Conservation (phyloP, 1,140 invertebrate species). For the Phthorimaea operculella region DNA sequence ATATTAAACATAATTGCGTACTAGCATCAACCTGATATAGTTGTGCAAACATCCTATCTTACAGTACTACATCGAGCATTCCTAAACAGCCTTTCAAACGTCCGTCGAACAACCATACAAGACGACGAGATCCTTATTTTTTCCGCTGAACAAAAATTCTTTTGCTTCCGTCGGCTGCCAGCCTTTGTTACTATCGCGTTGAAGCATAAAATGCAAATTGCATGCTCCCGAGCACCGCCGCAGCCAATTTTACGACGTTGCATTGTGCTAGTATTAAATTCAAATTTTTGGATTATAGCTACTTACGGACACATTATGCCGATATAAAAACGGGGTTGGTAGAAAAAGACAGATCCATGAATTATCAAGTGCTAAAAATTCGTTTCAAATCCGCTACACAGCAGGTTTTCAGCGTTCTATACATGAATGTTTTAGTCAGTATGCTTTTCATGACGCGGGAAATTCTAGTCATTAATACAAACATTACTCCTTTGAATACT, state of each 20-base stretch:
- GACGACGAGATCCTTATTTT: constrained; percentile 15
- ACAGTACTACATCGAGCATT: background rate
- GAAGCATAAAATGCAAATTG: constrained; percentile 42
- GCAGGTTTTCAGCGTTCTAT: no score
- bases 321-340: background rate
- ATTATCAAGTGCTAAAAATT: no score
- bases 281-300: constrained; percentile 23
- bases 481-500: no score
- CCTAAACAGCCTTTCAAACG: constrained; percentile 2
- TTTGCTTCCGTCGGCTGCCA: constrained; percentile 12
- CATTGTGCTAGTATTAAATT: constrained; percentile 13
- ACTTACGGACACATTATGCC: background rate
- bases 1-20: no score
- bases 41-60: no score
- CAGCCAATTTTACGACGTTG: constrained; percentile 21
- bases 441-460: no score
- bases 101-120: constrained; percentile 5
- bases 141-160: constrained; percentile 22
- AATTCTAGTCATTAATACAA: no score
- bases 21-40: no score
- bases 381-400: no score
- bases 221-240: constrained; percentile 24
- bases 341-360: background rate
- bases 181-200: constrained; percentile 27
- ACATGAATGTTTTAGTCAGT: no score